Base-by-base conservation (phyloP, 2,888 invertebrate genomes). In the Drosophila kanekoi region DNA sequence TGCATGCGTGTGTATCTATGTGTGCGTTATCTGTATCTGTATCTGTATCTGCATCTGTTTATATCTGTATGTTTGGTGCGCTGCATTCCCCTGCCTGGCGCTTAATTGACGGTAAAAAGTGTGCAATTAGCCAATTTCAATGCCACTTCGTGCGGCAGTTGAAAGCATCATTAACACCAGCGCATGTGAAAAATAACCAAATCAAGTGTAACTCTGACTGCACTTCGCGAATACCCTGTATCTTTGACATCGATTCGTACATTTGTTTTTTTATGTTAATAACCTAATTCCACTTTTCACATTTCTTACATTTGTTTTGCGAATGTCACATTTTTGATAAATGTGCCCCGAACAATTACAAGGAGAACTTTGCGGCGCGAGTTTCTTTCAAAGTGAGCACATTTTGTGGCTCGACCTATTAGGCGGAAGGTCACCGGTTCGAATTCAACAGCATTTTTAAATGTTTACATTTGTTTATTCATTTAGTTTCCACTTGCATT, bases 91-190 rank as follows among this genome's bases (percentile, higher is more conserved):
- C 23, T 45, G 23, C 20, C 52, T 41, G 40, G 33, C 40, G 38
- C 45, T 45, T 67, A 85, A 87, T 69, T 79, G 79, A 68, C 54
- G 68, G 54, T 37, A 76, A 81, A 76, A 71, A 58, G 61, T 53
- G 40, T 52, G 67, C 67, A 84, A 82, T 87, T 84, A 82, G 76
- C 76, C 65, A 57, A 53, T 58, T 52, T 67, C 65, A 83, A 72
- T 77, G 71, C 47, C 69, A 63, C 68, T 74, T 51, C 35, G 52
- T 54, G 58, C 79, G 71, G 41, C 75, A 77, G 37, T 43, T 78
- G 59, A 58, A 78, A 79, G 77, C 72, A 71, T 69, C 72, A 77
- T 77, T 68, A 64, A 54, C 28, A 56, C 33, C 70, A 43, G 65
- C 14, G 40, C 43, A 40, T 23, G 47, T 18, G 33, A 14, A 45